Evolutionary conservation across 2,888 invertebrate species (phyloP).

Genomic region (Pseudococcus viburni): DNA sequence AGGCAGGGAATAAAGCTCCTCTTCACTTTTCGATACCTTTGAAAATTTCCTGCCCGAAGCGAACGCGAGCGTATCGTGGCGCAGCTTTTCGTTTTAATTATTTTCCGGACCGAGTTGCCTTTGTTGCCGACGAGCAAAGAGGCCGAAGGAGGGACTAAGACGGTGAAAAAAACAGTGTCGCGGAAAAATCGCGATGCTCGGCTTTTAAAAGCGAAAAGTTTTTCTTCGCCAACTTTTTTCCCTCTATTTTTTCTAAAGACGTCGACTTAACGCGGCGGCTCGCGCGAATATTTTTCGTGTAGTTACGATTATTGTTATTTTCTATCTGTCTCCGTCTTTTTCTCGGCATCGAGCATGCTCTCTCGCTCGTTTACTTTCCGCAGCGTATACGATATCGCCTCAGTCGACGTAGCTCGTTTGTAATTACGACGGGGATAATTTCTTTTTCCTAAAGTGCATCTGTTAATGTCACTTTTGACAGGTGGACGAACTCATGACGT

Average conservation of each 20-base stretch:
- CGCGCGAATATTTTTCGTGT: neutral
- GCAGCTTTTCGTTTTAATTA: slow-evolving; percentile 4
- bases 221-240: neutral
- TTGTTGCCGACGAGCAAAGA: neutral
- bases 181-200: slow-evolving; percentile 13
- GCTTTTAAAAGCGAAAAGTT: neutral
- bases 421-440: slow-evolving; percentile 14
- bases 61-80: neutral
- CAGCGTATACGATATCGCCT: neutral
- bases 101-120: neutral
- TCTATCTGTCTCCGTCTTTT: neutral
- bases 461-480: slow-evolving; percentile 14
- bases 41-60: slow-evolving; percentile 14
- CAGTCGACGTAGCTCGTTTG: slow-evolving; percentile 4
- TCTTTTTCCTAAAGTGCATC: slow-evolving; percentile 14
- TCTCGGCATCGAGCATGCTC: neutral
- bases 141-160: neutral
- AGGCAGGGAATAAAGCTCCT: neutral
- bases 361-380: neutral
- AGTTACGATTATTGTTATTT: slow-evolving; percentile 14
- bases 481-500: neutral
- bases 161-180: neutral
- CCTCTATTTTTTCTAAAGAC: neutral
- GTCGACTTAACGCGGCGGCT: neutral
- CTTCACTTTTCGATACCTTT: neutral